phyloP scores from a whole-genome alignment of 2,888 invertebrate genomes.

The Polydrusus cervinus region DNA sequence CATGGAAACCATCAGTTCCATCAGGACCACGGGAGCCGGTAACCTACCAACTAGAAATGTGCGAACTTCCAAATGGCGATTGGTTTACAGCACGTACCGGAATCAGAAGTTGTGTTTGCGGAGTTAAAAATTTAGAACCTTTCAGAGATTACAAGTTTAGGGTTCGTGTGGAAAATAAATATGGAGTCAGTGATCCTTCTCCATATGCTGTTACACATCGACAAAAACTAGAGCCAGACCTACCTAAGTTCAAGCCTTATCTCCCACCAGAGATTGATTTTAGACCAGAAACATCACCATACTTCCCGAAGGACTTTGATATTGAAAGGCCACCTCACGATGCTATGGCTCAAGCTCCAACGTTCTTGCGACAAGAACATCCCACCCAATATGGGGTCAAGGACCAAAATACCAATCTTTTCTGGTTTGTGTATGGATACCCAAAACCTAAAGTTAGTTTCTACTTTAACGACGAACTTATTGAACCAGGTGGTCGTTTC shows the following conservation, averaged over 20 bases:
- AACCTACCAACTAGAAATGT: constrained; percentile 96
- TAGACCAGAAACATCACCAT: constrained; percentile 88
- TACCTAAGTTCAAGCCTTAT: constrained; percentile 86
- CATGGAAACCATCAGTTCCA: constrained; percentile 95
- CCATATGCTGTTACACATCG: constrained; percentile 90
- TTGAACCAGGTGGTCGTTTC: constrained; percentile 88
- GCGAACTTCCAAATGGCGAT: constrained; percentile 91
- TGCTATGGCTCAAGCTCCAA: constrained; percentile 87
- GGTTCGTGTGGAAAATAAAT: constrained; percentile 96
- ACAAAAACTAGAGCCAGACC: constrained; percentile 84
- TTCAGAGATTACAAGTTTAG: constrained; percentile 97
- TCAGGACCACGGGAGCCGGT: constrained; percentile 91
- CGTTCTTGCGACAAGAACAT: constrained; percentile 90
- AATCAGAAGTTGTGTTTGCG: constrained; percentile 91
- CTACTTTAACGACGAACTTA: constrained; percentile 87
- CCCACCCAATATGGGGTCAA: constrained; percentile 94
- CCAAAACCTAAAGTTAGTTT: constrained; percentile 96
- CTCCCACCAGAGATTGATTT: constrained; percentile 87
- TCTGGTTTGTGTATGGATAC: constrained; percentile 97
- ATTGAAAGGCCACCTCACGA: constrained; percentile 91
- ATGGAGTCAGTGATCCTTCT: constrained; percentile 96
- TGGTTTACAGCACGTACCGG: constrained; percentile 93
- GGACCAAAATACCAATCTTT: constrained; percentile 90
- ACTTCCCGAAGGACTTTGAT: constrained; percentile 94
- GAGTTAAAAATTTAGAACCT: constrained; percentile 91